These are phyloP conservation scores for Sylvilagus bachmani DNA, from an alignment of 2,113 vertebrate genomes.

Conservation along the genomic window DNA sequence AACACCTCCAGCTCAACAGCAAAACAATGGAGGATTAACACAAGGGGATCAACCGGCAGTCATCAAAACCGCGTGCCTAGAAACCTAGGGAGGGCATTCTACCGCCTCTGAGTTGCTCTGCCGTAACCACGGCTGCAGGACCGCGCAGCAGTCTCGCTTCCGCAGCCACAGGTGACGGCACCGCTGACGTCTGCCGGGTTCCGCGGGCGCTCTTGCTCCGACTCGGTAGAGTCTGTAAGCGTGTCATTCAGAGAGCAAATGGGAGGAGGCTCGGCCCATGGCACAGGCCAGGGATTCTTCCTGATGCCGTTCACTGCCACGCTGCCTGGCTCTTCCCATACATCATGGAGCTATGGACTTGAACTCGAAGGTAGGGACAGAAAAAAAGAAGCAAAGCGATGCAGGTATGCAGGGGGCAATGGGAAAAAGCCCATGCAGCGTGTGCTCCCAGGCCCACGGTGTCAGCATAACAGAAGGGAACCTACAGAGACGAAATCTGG, in stretches of 20 bases:
- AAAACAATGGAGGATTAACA: background rate
- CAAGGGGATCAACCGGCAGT: accelerated
- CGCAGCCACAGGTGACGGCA: background rate
- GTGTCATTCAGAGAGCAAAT: constrained; percentile 11
- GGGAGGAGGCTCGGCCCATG: background rate
- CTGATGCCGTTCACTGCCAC: background rate
- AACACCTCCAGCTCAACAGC: background rate
- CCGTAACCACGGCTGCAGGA: accelerated
- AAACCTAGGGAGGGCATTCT: background rate
- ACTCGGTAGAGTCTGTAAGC: background rate
- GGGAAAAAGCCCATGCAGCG: accelerated
- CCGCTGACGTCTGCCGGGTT: background rate
- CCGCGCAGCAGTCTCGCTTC: background rate
- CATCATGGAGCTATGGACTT: background rate
- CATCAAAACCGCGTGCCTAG: background rate
- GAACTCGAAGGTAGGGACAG: background rate
- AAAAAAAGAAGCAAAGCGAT: background rate
- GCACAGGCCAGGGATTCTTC: background rate
- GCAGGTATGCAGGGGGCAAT: accelerated
- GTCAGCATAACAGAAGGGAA: background rate
- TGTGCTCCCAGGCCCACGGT: background rate
- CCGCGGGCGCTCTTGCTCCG: constrained; percentile 5
- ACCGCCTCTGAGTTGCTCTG: background rate
- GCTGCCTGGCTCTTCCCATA: background rate
- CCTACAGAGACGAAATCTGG: accelerated